phyloP scores from a whole-genome alignment of 2,113 vertebrate genomes.

The Ageneiosus marmoratus region DNA sequence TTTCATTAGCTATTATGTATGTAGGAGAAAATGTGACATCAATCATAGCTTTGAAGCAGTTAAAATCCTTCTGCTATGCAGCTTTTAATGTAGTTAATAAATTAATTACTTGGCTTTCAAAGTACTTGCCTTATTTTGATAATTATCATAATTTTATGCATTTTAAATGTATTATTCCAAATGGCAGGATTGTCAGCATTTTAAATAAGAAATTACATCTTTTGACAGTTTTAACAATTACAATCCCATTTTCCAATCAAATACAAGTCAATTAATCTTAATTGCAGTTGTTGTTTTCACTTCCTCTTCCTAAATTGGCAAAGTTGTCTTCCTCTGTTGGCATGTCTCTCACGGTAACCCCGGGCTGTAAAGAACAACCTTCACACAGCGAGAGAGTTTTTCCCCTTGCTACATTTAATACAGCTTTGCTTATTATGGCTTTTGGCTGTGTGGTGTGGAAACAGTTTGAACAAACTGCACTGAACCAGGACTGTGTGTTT shows the following conservation, averaged over 20 bases:
- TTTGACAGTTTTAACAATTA: neutral
- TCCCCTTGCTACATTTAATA: slow-evolving; percentile 8
- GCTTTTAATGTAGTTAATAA: neutral
- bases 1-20: neutral
- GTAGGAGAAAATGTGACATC: neutral
- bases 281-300: neutral
- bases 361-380: slow-evolving; percentile 7
- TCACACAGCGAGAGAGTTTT: neutral
- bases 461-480: slow-evolving; percentile 41
- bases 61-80: neutral
- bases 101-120: neutral
- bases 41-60: neutral
- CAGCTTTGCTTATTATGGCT: slow-evolving; percentile 37
- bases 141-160: too few relatives aligned
- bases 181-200: neutral
- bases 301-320: neutral
- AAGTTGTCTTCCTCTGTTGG: neutral
- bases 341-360: neutral
- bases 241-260: neutral
- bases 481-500: slow-evolving; percentile 47
- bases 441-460: slow-evolving; percentile 44
- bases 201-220: neutral
- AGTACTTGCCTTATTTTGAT: neutral
- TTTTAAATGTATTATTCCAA: neutral
- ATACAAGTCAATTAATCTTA: neutral